Evolutionary conservation across 2,797 vertebrate genomes (phyloP).

Genomic region (Tinamus major): DNA sequence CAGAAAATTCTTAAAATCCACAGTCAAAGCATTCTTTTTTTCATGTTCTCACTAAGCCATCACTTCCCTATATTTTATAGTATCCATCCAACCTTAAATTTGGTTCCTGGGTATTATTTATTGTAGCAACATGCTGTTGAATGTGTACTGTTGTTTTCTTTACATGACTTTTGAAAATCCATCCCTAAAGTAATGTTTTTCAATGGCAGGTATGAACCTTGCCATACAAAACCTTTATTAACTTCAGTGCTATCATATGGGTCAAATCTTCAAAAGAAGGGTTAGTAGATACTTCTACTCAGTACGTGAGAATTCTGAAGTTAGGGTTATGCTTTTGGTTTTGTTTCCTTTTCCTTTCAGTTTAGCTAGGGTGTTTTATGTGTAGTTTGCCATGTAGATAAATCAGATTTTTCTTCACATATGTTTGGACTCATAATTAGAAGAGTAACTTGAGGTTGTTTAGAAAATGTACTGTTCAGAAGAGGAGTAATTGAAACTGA

Average conservation of each 20-base stretch:
- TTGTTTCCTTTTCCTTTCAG: neutral
- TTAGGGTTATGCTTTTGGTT: neutral
- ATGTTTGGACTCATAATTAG: neutral
- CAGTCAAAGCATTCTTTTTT: neutral
- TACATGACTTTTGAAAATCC: too few relatives aligned
- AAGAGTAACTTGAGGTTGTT: neutral
- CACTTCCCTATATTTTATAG: neutral
- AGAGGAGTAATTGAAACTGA: neutral
- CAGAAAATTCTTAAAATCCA: neutral
- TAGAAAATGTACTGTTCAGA: neutral
- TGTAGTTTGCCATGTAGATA: neutral
- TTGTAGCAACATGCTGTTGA: neutral
- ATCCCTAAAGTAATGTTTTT: too few relatives aligned
- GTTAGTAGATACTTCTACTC: neutral
- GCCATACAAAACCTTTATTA: neutral
- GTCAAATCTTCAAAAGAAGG: neutral
- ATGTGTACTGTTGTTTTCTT: neutral
- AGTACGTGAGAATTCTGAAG: neutral
- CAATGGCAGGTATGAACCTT: neutral
- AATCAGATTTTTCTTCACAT: neutral
- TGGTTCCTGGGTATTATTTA: neutral
- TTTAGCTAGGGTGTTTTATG: neutral
- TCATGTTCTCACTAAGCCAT: neutral
- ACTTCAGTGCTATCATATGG: neutral
- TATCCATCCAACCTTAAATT: neutral